Conservation (phyloP, 2,113 vertebrate genomes). For the Pristiophorus japonicus region DNA sequence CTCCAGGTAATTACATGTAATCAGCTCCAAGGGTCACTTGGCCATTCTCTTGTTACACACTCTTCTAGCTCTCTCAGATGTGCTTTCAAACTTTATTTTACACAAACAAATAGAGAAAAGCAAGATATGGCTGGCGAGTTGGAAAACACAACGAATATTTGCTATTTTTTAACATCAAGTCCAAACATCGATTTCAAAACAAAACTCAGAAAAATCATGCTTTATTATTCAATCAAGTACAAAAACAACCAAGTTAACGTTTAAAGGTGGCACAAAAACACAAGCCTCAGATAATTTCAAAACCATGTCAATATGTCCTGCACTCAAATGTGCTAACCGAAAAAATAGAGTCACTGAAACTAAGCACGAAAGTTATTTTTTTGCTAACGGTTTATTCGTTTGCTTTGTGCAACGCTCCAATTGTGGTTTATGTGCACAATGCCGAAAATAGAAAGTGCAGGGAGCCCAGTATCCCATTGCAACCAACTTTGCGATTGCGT, state of each 20-base stretch:
- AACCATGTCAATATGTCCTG: too few relatives aligned
- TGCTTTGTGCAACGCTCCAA: neutral
- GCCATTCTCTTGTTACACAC: conserved; percentile 82
- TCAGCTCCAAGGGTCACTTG: conserved; percentile 80
- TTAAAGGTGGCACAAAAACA: neutral
- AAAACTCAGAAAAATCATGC: neutral
- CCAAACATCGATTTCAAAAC: neutral
- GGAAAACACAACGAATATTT: neutral
- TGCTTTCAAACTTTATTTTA: conserved; percentile 84
- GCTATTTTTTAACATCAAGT: neutral
- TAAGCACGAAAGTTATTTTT: neutral
- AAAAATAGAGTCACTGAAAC: neutral
- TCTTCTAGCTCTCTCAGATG: conserved; percentile 75
- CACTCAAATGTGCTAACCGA: neutral
- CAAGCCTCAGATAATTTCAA: neutral
- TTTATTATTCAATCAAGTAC: neutral
- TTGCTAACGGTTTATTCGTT: neutral
- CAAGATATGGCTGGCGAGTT: conserved; percentile 48
- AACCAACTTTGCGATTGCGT: neutral
- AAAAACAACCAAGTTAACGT: neutral
- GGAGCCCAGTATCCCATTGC: neutral
- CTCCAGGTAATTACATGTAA: conserved; percentile 94
- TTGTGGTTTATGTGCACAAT: neutral
- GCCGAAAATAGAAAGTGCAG: neutral
- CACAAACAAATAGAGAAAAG: conserved; percentile 81